Base-by-base conservation (phyloP, 1,140 invertebrate genomes). In the Aethina tumida region DNA sequence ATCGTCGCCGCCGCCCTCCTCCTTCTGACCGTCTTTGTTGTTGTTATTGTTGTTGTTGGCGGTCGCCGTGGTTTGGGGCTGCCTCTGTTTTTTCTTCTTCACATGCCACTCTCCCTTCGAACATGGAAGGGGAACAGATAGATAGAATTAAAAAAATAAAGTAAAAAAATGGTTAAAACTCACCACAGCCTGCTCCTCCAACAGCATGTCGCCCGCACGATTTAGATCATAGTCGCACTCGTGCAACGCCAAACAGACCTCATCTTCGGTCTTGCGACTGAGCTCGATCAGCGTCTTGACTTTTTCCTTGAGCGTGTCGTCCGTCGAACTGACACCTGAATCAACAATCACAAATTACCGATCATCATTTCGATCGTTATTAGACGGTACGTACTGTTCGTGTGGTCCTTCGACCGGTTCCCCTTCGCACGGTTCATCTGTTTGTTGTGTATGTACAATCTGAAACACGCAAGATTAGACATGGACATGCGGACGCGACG, bases 51-150 rank as follows among this genome's bases (percentile, higher is more conserved):
- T n/a, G n/a, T n/a, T n/a, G n/a, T n/a, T n/a, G n/a, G n/a, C n/a
- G n/a, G n/a, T n/a, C n/a, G n/a, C n/a, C n/a, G n/a, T n/a, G 5
- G 45, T 35, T 3, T 57, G 56, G 6, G 56, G 43, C 49, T 77
- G 71, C 45, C 77, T 71, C 56, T 75, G 81, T 67, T 88, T 92
- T 67, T 87, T 88, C 67, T 90, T 91, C 64, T 89, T 90, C 15
- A 84, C 77, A 39, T 73, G 76, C 83, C 82, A 87, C 62, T 80
- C 78, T 52, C 72, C 75, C 79, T 82, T 60, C 16, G 50, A 52
- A 53, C 2, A 26, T 26, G 5, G 2, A 26, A 2, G 24, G n/a
- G 24, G 14, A 26, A 26, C 13, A 10, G 24, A 26, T 13, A 10
- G 24, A 5, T 10, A 26, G 14, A 26, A 26, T 26, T 10, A 26